Conservation (phyloP, 2,888 invertebrate genomes). For the Melieria picta region DNA sequence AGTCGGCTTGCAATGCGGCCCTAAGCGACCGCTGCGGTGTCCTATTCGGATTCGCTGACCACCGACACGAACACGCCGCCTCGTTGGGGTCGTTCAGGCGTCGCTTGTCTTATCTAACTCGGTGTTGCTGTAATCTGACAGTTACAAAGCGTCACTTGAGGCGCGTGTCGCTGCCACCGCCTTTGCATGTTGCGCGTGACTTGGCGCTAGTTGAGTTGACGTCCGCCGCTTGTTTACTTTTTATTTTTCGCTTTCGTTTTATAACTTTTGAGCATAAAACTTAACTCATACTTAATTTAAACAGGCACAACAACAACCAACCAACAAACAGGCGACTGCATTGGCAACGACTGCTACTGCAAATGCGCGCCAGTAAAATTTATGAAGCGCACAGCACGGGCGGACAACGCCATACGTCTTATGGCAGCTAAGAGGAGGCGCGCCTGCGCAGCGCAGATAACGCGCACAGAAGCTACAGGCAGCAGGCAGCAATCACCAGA, state of each 20-base stretch:
- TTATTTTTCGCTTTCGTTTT: no score
- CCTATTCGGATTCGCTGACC: no score
- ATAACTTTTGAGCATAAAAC: neutral
- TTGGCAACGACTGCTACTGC: neutral
- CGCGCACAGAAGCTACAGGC: slow-evolving; percentile 18
- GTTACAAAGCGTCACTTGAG: slow-evolving; percentile 31
- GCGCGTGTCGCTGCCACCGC: neutral
- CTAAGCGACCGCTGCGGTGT: no score
- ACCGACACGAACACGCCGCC: neutral
- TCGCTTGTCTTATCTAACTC: neutral
- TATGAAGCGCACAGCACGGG: slow-evolving; percentile 22
- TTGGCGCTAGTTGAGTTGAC: slow-evolving; percentile 24
- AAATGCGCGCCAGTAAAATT: slow-evolving; percentile 21
- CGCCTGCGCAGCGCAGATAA: neutral
- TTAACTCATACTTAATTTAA: neutral
- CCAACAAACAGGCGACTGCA: slow-evolving; percentile 9
- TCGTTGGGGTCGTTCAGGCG: no score
- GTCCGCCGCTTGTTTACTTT: no score
- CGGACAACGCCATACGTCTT: slow-evolving; percentile 21
- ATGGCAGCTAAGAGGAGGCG: neutral
- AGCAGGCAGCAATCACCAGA: neutral
- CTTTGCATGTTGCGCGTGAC: slow-evolving; percentile 21
- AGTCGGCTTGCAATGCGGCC: no score
- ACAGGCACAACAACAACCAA: neutral
- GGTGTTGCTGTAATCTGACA: slow-evolving; percentile 24